phyloP scores from a whole-genome alignment of 2,888 invertebrate genomes.

The Norana najaformis region DNA sequence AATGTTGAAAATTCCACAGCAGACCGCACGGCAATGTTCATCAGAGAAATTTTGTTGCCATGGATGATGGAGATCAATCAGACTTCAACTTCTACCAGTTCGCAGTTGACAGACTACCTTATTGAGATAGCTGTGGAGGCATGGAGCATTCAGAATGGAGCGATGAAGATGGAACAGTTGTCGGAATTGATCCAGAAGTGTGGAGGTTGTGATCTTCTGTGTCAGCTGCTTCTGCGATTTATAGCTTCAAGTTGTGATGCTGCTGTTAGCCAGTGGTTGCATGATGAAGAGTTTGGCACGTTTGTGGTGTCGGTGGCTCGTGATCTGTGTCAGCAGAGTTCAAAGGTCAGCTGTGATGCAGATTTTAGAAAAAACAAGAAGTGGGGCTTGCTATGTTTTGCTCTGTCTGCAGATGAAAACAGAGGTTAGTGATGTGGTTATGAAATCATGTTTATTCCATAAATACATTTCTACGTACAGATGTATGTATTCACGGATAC shows the following conservation, averaged over 20 bases:
- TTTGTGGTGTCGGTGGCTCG: constrained; percentile 46
- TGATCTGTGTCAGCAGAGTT: constrained; percentile 44
- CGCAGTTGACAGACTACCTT: not conserved
- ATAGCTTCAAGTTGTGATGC: not conserved
- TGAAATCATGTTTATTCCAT: not conserved
- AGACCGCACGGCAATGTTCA: not conserved
- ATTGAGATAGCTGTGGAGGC: not conserved
- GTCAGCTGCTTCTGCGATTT: not conserved
- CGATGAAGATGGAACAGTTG: not conserved
- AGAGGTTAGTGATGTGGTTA: constrained; percentile 41
- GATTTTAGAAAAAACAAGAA: constrained; percentile 31
- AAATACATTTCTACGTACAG: not conserved
- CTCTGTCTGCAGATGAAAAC: constrained; percentile 47
- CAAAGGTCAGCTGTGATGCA: constrained; percentile 24
- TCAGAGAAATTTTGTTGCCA: not conserved
- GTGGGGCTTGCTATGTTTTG: constrained; percentile 50
- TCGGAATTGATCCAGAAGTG: not conserved
- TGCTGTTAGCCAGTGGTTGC: constrained; percentile 46
- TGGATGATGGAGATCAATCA: not conserved
- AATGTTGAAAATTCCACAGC: not conserved
- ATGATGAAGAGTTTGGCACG: constrained; percentile 47
- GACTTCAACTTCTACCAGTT: not conserved
- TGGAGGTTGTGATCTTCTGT: not conserved
- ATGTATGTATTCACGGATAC: not conserved
- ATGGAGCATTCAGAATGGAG: not conserved